These are phyloP conservation scores for Somateria mollissima DNA, from an alignment of 2,797 vertebrate species.

Conservation along the genomic window DNA sequence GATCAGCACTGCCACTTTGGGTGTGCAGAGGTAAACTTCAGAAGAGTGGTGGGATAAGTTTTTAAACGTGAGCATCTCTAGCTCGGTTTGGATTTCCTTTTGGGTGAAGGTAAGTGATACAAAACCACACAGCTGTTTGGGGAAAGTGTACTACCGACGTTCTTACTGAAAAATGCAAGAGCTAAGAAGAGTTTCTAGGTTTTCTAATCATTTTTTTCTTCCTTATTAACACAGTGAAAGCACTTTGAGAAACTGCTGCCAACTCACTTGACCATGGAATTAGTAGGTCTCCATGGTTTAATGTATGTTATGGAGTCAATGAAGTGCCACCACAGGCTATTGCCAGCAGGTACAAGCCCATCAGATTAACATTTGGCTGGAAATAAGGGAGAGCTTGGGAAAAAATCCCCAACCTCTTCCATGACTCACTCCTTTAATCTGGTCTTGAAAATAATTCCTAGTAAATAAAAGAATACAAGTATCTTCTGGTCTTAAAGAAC, in stretches of 20 bases:
- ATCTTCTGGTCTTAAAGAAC: constrained; percentile 28
- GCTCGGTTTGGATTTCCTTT: neutral
- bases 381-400: neutral
- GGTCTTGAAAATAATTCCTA: constrained; percentile 33
- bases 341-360: neutral
- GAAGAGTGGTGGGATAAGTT: rapidly evolving
- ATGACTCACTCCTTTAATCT: neutral
- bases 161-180: neutral
- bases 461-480: constrained; percentile 24
- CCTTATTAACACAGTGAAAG: neutral
- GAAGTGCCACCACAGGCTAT: rapidly evolving
- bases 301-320: rapidly evolving
- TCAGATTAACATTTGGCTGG: neutral
- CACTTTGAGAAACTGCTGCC: neutral
- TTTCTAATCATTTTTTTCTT: rapidly evolving
- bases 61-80: neutral
- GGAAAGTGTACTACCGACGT: neutral
- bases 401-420: neutral
- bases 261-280: neutral
- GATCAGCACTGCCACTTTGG: neutral
- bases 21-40: rapidly evolving
- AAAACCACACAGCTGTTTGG: neutral
- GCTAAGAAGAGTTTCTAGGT: neutral
- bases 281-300: neutral
- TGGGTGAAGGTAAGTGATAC: neutral